These are phyloP conservation scores for Crax fasciolata DNA, from an alignment of 2,797 vertebrate genomes.

Conservation along the genomic window DNA sequence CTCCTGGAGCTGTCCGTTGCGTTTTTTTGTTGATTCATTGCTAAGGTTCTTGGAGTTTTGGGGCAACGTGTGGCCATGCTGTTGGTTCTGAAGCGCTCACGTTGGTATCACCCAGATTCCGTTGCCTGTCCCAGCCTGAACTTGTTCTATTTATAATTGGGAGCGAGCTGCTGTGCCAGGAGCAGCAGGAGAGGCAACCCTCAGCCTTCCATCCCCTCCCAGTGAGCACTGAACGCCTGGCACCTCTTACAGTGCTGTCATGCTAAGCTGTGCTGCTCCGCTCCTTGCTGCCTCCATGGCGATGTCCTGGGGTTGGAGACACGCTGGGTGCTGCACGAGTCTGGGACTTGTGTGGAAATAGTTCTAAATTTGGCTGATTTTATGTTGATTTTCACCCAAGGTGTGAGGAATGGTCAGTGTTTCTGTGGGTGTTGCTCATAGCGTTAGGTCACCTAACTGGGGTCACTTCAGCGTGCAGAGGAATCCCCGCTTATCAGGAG, in stretches of 20 bases:
- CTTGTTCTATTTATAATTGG: background rate
- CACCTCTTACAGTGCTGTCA: background rate
- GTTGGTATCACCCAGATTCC: rapidly evolving
- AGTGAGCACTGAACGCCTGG: no score
- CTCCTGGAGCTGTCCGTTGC: rapidly evolving
- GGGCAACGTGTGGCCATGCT: rapidly evolving
- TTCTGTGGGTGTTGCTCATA: background rate
- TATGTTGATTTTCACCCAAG: background rate
- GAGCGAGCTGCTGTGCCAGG: background rate
- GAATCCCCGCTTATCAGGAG: background rate
- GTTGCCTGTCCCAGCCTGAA: background rate
- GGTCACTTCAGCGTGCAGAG: background rate
- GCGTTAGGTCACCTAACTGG: no score
- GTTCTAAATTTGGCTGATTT: background rate
- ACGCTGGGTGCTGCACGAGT: no score
- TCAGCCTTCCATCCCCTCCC: background rate
- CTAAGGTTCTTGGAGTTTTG: rapidly evolving
- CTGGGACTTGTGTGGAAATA: rapidly evolving
- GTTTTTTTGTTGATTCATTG: rapidly evolving
- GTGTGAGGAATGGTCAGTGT: background rate
- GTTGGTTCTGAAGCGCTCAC: rapidly evolving
- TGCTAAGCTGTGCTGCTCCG: no score
- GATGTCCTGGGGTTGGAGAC: no score
- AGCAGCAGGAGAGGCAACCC: background rate
- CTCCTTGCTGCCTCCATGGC: background rate